phyloP scores from a whole-genome alignment of 1,140 invertebrate species.

The Scaptomyza pallida region DNA sequence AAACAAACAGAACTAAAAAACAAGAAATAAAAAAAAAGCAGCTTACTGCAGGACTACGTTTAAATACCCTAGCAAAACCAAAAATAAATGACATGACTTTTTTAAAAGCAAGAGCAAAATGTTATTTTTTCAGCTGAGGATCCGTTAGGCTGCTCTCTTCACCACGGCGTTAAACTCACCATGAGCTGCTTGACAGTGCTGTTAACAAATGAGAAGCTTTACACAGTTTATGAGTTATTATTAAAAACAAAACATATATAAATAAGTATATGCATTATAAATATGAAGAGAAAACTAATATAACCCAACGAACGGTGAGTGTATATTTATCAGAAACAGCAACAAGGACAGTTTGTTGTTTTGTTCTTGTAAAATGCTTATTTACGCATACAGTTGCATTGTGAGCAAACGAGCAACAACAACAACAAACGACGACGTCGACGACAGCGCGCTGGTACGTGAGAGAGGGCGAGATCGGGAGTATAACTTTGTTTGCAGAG shows the following conservation, averaged over 20 bases:
- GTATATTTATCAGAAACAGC: slow-evolving; percentile 10
- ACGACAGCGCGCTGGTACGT: slow-evolving; percentile 1
- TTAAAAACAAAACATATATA: too few species aligned
- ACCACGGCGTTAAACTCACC: too few species aligned
- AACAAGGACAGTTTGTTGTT: slow-evolving; percentile 50
- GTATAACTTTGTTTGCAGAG: slow-evolving; percentile 63
- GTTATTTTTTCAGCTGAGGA: too few species aligned
- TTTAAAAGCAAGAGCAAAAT: too few species aligned
- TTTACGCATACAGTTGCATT: slow-evolving; percentile 75
- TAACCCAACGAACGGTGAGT: slow-evolving; percentile 3
- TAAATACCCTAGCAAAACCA: too few species aligned
- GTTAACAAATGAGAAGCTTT: too few species aligned
- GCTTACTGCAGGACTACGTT: neutral
- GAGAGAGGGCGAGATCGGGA: slow-evolving; percentile 29
- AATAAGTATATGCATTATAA: too few species aligned
- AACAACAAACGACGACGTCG: slow-evolving; percentile 2
- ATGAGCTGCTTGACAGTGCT: too few species aligned
- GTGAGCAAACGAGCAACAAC: slow-evolving; percentile 4
- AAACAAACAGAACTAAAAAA: slow-evolving; percentile 62
- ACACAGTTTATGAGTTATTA: too few species aligned
- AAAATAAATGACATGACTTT: too few species aligned
- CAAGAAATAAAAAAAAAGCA: slow-evolving; percentile 28
- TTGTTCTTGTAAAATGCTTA: slow-evolving; percentile 72
- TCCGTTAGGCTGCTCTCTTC: too few species aligned
- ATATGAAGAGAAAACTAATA: neutral